These are phyloP conservation scores for Cryptus viduatorius DNA, from an alignment of 2,888 invertebrate genomes.

Conservation along the genomic window DNA sequence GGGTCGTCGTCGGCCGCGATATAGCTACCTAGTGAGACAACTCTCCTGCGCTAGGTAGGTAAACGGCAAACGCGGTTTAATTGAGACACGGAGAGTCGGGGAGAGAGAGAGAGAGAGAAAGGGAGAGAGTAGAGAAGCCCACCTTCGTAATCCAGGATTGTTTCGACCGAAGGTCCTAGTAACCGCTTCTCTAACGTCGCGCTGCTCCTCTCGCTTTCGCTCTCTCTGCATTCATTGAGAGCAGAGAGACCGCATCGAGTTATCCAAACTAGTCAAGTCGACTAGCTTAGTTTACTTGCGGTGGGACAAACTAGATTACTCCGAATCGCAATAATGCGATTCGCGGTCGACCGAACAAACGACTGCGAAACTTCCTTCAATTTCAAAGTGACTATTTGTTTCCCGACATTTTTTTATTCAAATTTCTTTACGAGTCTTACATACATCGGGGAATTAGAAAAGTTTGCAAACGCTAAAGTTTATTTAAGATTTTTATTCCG, in stretches of 20 bases:
- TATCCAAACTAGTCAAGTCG: constrained; percentile 75
- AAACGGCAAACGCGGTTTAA: constrained; percentile 73
- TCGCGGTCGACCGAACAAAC: constrained; percentile 34
- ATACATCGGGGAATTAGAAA: too few relatives aligned
- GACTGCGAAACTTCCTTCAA: not conserved
- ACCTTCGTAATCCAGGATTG: constrained; percentile 76
- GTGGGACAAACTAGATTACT: constrained; percentile 41
- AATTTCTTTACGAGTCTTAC: too few relatives aligned
- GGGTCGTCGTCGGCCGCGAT: not conserved
- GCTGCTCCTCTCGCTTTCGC: constrained; percentile 15
- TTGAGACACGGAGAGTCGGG: constrained; percentile 72
- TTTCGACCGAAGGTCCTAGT: constrained; percentile 71
- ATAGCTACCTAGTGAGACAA: constrained; percentile 44
- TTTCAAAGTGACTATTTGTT: constrained; percentile 21
- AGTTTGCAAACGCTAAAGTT: not conserved
- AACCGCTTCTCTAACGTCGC: constrained; percentile 15
- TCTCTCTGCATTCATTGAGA: not conserved
- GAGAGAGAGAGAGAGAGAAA: constrained; percentile 70
- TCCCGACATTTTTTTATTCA: not conserved
- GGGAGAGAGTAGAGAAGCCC: constrained; percentile 52
- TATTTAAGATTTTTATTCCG: constrained; percentile 38
- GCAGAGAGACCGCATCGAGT: constrained; percentile 58
- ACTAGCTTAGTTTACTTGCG: constrained; percentile 71
- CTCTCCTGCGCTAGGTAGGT: constrained; percentile 44
- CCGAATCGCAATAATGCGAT: constrained; percentile 63